Evolutionary conservation across 2,113 vertebrate species (phyloP).

Genomic region (Thomomys bottae): DNA sequence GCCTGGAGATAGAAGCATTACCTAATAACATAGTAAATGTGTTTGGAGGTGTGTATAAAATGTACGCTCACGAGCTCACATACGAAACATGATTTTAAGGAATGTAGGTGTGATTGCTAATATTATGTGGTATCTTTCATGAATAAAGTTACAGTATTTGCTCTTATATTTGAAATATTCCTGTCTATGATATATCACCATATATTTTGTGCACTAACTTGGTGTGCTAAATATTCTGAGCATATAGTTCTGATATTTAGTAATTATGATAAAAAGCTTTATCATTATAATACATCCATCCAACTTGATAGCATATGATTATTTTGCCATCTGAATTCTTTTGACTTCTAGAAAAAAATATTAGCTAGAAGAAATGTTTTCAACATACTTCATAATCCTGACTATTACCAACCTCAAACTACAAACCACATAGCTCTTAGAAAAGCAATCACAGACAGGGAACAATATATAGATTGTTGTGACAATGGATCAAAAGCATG

Average conservation of each 20-base stretch:
- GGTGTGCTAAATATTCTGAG: background rate
- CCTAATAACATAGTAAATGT: background rate
- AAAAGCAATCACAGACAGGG: background rate
- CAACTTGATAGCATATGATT: background rate
- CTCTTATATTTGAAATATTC: constrained; percentile 7
- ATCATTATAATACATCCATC: background rate
- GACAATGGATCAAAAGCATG: background rate
- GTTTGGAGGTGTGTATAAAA: background rate
- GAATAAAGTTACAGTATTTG: background rate
- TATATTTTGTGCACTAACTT: background rate
- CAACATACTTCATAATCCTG: background rate
- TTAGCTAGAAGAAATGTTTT: background rate
- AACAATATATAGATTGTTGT: background rate
- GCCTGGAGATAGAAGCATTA: constrained; percentile 18
- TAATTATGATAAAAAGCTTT: background rate
- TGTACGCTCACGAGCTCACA: background rate
- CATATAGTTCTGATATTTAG: background rate
- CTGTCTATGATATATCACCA: background rate
- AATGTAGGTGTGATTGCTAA: constrained; percentile 2
- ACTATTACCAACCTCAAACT: background rate
- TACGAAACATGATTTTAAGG: background rate
- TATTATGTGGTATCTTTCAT: background rate
- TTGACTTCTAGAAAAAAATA: constrained; percentile 3
- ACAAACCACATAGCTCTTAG: background rate
- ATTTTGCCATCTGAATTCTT: background rate